Base-by-base conservation (phyloP, 2,888 invertebrate genomes). In the Caradrina clavipalpis region DNA sequence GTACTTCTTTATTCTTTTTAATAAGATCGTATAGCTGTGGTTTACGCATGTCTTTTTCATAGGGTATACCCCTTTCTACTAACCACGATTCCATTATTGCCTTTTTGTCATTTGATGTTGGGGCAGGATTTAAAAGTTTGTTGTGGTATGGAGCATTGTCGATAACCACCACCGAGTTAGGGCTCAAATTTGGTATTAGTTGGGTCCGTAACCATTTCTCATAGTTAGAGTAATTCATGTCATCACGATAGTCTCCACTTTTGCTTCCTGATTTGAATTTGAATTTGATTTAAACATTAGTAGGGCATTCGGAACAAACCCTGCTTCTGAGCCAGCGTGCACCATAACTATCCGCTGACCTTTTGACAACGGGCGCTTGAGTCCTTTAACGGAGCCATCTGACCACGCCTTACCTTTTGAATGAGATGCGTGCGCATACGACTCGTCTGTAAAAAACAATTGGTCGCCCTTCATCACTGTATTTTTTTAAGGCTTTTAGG, bases 171-270 rank as follows among this genome's bases (percentile, higher is more conserved):
- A 72, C 60, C 7, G n/a, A n/a, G n/a, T n/a, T n/a, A n/a, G n/a
- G n/a, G n/a, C n/a, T n/a, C n/a, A n/a, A n/a, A n/a, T n/a, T n/a
- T n/a, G n/a, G n/a, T n/a, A n/a, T n/a, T n/a, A n/a, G n/a, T 39
- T 66, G 66, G 0, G 55, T 59, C 22, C n/a, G 1, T 2, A 68
- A 21, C 56, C 67, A 68, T 62, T 69, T 59, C 17, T 63, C 55
- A 45, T 63, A 63, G 22, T 63, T 64, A n/a, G 55, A 50, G 22
- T 7, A 67, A 72, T 87, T 89, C 85, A 87, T 87, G 51, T 88
- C n/a, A n/a, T n/a, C n/a, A n/a, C n/a, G 85, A 35, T 86, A 86
- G 61, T 88, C 87, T 4, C 85, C 85, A 13, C 72, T 59, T 73
- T 81, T 84, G 47, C 10, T 73, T 15, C 78, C 84, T n/a, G n/a